Evolutionary conservation across 2,113 vertebrate species (phyloP).

Genomic region (Lepus europaeus): DNA sequence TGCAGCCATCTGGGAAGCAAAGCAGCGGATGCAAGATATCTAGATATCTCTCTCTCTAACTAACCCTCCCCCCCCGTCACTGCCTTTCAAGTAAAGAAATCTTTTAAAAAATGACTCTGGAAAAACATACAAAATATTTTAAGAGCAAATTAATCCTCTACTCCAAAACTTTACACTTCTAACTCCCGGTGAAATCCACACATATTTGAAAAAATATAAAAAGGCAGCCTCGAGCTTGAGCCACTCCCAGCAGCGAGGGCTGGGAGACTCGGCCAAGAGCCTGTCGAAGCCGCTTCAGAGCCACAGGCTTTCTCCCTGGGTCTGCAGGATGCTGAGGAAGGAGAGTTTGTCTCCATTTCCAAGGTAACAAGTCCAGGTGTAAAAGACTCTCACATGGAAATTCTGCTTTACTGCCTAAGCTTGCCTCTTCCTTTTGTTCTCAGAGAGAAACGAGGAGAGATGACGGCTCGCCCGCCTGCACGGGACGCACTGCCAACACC

Average conservation of each 20-base stretch:
- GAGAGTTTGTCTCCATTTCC: neutral
- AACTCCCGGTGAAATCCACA: neutral
- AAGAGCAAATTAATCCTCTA: neutral
- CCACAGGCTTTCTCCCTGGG: neutral
- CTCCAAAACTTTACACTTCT: neutral
- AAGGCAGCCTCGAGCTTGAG: neutral
- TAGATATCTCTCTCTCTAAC: no score
- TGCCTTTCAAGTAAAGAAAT: no score
- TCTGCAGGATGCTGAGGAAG: slow-evolving; percentile 9
- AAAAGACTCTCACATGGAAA: slow-evolving; percentile 18
- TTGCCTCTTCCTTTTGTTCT: neutral
- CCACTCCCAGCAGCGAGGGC: neutral
- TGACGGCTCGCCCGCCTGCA: fast-evolving
- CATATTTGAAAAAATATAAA: neutral
- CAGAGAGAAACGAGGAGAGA: neutral
- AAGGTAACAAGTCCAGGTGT: neutral
- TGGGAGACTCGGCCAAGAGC: neutral
- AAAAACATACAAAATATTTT: neutral
- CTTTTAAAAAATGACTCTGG: no score
- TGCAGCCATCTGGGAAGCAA: no score
- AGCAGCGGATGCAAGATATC: no score
- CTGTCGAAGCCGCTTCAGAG: neutral
- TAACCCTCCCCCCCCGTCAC: no score
- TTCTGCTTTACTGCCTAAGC: neutral
- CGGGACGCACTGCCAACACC: neutral